Base-by-base conservation (phyloP, 2,113 vertebrate genomes). In the zebrafish (Danio rerio) region DNA sequence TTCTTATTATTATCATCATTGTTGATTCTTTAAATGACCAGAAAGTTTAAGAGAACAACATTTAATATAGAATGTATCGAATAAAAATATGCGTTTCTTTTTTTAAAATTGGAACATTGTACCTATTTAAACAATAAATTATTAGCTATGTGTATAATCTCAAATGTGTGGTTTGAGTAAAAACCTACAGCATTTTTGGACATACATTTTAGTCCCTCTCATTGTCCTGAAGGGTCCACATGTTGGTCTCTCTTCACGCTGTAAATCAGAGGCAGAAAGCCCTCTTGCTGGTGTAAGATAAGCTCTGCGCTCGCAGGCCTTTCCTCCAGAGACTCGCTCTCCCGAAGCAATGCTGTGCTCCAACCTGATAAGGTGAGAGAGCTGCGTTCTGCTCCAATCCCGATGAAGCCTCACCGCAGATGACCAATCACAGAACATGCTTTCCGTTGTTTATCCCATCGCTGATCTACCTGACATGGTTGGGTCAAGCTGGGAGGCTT, bases 261-360 rank as follows among this genome's bases (percentile, higher is more conserved):
- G 62, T 45, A 56, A 11, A 45, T 55, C 47, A 2, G 87, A 92
- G 90, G 87, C 90, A 87, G 92, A 91, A 93, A 91, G 84, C 91
- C 89, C 88, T 86, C 88, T 91, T 94, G 93, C 89, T 45, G 84
- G 86, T 87, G 75, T 86, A 87, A 93, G 93, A 94, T 93, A 92
- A 93, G 92, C 91, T 7, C 70, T 18, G 82, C 31, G 91, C 91
- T 90, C 85, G 81, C 91, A 88, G 90, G 88, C 79, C 81, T 88
- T 88, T 85, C 88, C 93, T 92, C 92, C 90, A 82, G 92, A 93
- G 92, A 92, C 89, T 81, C 70, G 86, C 88, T 81, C 89, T 93
- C 90, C 87, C 92, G 88, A 72, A 92, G 93, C 89, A 40, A 65
- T 87, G 88, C 90, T 86, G 90, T 93, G 92, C 89, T 87, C 86